Percentiles rank a stretch among this genome's conserved stretches.
phyloP scores from a whole-genome alignment of 2,113 vertebrate genomes.

The Synchiropus splendidus region DNA sequence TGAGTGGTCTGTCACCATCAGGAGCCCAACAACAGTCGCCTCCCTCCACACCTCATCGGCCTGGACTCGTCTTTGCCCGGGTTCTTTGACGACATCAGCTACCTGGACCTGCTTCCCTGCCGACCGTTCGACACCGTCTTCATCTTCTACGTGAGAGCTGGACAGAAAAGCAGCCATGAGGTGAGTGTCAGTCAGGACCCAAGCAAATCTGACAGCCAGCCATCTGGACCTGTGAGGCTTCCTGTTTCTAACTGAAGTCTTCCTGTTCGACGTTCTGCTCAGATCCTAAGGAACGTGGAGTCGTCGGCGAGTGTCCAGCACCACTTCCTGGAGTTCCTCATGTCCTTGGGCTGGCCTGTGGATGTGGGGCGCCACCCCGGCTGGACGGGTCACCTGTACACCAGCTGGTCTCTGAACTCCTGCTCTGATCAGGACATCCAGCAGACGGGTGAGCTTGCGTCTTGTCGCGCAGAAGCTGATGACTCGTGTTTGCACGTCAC shows the following conservation, averaged over 20 bases:
- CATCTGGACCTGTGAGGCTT: too few relatives aligned
- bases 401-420: conserved; percentile 90
- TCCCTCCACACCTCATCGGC: conserved; percentile 93
- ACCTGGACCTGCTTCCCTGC: conserved; percentile 87
- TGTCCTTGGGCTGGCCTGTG: conserved; percentile 92
- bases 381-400: conserved; percentile 89
- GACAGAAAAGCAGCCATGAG: conserved; percentile 91
- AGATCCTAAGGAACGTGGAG: conserved; percentile 93
- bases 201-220: too few relatives aligned
- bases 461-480: not conserved
- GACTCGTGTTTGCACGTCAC: not conserved
- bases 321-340: conserved; percentile 89
- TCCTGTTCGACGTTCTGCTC: conserved; percentile 1
- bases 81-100: conserved; percentile 91
- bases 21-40: conserved; percentile 90
- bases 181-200: too few relatives aligned
- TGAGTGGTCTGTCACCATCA: conserved; percentile 28
- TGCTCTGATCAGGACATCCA: conserved; percentile 63
- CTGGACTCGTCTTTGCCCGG: conserved; percentile 85
- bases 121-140: conserved; percentile 95
- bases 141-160: conserved; percentile 91
- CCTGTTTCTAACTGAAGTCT: too few relatives aligned
- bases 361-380: conserved; percentile 85
- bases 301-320: conserved; percentile 83
- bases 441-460: conserved; percentile 76